Base-by-base conservation (phyloP, 2,888 invertebrate genomes). In the Aphidius colemani region DNA sequence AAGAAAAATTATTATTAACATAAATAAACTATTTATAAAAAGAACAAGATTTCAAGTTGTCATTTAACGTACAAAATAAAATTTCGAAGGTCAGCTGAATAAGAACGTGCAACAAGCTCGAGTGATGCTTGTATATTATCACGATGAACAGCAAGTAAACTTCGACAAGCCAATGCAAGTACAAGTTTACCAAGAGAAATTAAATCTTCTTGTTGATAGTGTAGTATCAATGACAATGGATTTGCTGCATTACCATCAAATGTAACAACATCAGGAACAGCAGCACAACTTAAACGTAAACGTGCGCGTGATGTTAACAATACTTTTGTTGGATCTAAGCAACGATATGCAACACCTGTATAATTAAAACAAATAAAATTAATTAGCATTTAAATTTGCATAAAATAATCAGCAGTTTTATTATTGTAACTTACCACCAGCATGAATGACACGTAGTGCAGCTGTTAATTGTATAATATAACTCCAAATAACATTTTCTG, bases 401-500 rank as follows among this genome's bases (percentile, higher is more conserved):
- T 46, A 9, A 48, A 59, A 40, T 44, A 30, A 41, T 50, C 57
- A n/a, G 39, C 59, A 45, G 18, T 1, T 59, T 50, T 13, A 18
- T 40, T n/a, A 13, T 46, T 11, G 1, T 10, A 13, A 39, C 70
- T 64, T 69, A 82, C 82, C 82, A 68, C 88, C 87, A 60, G 88
- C 89, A 84, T 99, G 98, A 71, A 98, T 93, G 65, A 93, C 90
- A 63, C 98, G 87, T 70, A 99, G 85, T 0, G 95, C 98, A 4
- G 96, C 94, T 43, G 96, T 96, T 69, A 99, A 86, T 83, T 99
- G 97, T 74, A 98, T 95, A 56, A 98, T 89, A 74, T 96, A 92
- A 72, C 93, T 93, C 98, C 98, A 99, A 70, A 99, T 89, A 60
- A 94, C 89, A 48, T 92, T 90, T 81, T 98, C 98, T 0, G 96